These are phyloP conservation scores for Cheilosia vernalis DNA, from an alignment of 2,888 invertebrate genomes.

Conservation along the genomic window DNA sequence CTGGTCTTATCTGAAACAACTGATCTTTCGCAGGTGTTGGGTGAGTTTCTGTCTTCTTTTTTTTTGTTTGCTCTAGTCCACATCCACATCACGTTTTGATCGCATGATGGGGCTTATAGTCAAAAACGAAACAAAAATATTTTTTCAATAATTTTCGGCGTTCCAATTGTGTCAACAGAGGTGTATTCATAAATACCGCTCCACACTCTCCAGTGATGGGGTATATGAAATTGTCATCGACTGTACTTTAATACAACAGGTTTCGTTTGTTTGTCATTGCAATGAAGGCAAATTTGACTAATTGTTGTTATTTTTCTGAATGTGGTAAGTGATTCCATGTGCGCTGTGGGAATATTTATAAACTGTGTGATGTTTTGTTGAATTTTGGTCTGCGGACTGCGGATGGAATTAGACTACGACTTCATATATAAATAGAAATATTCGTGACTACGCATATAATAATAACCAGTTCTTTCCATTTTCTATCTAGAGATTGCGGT, in stretches of 20 bases:
- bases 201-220: not conserved
- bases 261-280: no score
- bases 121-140: conserved; percentile 5
- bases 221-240: not conserved
- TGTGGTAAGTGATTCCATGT: no score
- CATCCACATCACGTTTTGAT: conserved; percentile 11
- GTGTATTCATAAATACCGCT: not conserved
- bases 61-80: not conserved
- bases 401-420: no score
- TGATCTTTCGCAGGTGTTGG: conserved; percentile 46
- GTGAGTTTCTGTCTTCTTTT: not conserved
- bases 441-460: no score
- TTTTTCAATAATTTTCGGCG: conserved; percentile 1
- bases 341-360: no score
- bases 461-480: no score
- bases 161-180: conserved; percentile 25
- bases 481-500: no score
- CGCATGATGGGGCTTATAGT: not conserved
- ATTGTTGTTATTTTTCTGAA: no score
- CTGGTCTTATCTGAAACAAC: conserved; percentile 30
- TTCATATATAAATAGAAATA: no score
- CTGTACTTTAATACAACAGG: not conserved
- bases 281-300: no score
- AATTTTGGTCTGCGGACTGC: no score
- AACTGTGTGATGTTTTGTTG: no score